These are phyloP conservation scores for Thalpophila matura DNA, from an alignment of 2,888 invertebrate genomes.

Conservation along the genomic window DNA sequence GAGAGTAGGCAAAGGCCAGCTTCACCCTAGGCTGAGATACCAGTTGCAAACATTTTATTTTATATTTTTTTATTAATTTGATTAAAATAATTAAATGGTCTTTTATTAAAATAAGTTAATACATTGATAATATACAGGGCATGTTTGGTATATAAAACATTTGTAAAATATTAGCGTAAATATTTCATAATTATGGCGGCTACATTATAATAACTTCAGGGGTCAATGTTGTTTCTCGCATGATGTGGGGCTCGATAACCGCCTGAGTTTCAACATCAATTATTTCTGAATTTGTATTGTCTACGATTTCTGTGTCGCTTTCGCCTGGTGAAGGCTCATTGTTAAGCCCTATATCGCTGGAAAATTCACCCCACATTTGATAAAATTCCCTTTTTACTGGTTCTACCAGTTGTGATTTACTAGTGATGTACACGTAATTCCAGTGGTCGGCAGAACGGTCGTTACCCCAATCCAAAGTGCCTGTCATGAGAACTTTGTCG, in stretches of 20 bases:
- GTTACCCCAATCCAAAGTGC: conserved; percentile 95
- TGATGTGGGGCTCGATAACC: conserved; percentile 30
- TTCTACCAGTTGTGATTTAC: conserved; percentile 88
- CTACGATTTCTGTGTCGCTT: conserved; percentile 23
- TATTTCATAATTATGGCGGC: conserved; percentile 36
- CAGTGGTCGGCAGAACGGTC: conserved; percentile 93
- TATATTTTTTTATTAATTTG: conserved; percentile 34
- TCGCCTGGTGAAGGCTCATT: conserved; percentile 30
- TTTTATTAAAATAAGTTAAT: conserved; percentile 65
- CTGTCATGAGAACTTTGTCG: conserved; percentile 91
- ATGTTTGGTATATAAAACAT: conserved; percentile 79
- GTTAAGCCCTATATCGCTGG: conserved; percentile 50
- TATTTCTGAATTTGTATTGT: conserved; percentile 25
- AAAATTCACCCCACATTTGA: conserved; percentile 89
- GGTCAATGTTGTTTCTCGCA: conserved; percentile 68
- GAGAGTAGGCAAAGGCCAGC: conserved; percentile 66
- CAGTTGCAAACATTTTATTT: conserved; percentile 36
- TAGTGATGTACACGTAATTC: conserved; percentile 93
- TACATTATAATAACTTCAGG: conserved; percentile 72
- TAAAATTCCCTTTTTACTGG: conserved; percentile 91
- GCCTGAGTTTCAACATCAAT: conserved; percentile 23
- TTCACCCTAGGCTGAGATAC: conserved; percentile 52
- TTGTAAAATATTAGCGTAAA: conserved; percentile 69
- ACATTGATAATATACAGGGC: conserved; percentile 67
- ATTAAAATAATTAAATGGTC: conserved; percentile 55